Evolutionary conservation across 1,140 invertebrate genomes (phyloP).

Genomic region (Rhyacophila brunnea): DNA sequence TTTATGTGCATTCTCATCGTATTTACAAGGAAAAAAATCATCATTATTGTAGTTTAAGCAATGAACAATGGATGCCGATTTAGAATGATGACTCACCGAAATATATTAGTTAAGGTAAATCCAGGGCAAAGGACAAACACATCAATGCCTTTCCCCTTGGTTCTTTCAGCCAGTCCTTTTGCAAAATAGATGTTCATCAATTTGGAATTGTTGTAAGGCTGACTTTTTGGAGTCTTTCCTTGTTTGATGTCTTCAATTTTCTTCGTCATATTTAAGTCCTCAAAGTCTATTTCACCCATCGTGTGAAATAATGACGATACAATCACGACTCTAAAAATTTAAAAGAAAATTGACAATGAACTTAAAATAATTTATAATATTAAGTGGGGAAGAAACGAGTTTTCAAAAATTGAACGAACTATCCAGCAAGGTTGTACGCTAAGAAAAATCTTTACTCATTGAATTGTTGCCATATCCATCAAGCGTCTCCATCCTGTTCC

Average conservation of each 20-base stretch:
- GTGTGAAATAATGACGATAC: constrained; percentile 56
- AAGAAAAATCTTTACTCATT: too few species aligned
- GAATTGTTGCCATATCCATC: too few species aligned
- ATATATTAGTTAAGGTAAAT: constrained; percentile 72
- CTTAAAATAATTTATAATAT: too few species aligned
- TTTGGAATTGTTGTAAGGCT: constrained; percentile 77
- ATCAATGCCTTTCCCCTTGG: constrained; percentile 60
- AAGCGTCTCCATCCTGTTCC: too few species aligned
- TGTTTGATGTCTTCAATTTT: constrained; percentile 43
- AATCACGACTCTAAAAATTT: constrained; percentile 55
- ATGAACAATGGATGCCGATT: background rate
- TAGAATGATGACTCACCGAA: constrained; percentile 40
- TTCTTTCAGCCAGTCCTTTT: constrained; percentile 59
- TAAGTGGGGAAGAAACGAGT: too few species aligned
- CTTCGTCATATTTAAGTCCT: constrained; percentile 58
- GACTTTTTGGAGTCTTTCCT: constrained; percentile 34
- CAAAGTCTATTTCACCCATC: constrained; percentile 65
- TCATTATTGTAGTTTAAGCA: background rate
- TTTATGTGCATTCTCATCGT: background rate
- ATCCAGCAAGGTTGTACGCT: too few species aligned
- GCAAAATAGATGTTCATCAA: constrained; percentile 73
- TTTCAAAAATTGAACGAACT: too few species aligned
- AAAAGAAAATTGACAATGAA: too few species aligned
- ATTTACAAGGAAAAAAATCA: background rate
- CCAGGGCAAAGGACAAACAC: constrained; percentile 81